phyloP scores from a whole-genome alignment of 2,888 invertebrate species.

The Globia sparganii region DNA sequence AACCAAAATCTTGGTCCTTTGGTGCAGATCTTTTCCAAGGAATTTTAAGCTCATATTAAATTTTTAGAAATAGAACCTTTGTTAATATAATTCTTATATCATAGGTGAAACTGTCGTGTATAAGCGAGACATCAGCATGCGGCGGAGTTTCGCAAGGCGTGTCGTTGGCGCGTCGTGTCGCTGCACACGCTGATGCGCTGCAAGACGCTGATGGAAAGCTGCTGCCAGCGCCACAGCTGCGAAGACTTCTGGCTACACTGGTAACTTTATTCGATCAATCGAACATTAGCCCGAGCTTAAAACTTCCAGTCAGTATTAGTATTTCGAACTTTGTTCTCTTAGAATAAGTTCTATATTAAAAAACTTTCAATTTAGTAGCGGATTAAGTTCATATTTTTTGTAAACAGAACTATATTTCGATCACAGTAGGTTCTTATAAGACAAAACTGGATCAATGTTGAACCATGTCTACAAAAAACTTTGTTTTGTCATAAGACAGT shows the following conservation, averaged over 20 bases:
- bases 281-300: background rate
- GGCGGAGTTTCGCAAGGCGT: conserved; percentile 93
- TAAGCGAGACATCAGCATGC: conserved; percentile 78
- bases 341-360: background rate
- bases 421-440: background rate
- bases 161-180: conserved; percentile 92
- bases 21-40: background rate
- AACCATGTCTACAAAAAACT: background rate
- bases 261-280: conserved; percentile 77
- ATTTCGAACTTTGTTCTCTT: background rate
- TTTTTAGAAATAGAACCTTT: too few relatives aligned
- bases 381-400: background rate
- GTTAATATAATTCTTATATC: background rate
- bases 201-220: conserved; percentile 95
- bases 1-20: background rate
- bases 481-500: background rate
- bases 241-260: conserved; percentile 94
- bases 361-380: background rate
- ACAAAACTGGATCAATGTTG: background rate
- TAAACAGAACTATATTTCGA: background rate
- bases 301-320: background rate
- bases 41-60: background rate
- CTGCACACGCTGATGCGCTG: conserved; percentile 85
- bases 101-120: conserved; percentile 87
- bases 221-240: conserved; percentile 93